Percentiles rank a stretch among this genome's conserved stretches.
These are phyloP conservation scores for Sialis fuliginosa DNA, from an alignment of 2,888 invertebrate genomes.

Conservation along the genomic window DNA sequence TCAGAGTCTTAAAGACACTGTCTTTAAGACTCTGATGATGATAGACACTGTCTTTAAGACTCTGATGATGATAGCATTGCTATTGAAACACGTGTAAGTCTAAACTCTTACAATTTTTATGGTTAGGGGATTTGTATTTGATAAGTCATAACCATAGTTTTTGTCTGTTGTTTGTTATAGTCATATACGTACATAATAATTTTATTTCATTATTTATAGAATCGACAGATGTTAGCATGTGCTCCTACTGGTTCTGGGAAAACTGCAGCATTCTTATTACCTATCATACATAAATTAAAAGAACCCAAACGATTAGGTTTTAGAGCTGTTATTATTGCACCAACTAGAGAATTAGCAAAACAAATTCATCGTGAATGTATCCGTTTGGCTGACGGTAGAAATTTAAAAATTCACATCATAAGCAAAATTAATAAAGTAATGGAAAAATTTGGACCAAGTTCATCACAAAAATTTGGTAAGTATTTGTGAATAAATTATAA, in stretches of 20 bases:
- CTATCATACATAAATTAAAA: conserved; percentile 61
- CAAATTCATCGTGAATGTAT: conserved; percentile 75
- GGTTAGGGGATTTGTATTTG: too few species aligned
- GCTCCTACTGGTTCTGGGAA: conserved; percentile 98
- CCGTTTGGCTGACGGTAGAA: conserved; percentile 53
- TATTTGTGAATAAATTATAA: background rate
- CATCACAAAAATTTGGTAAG: conserved; percentile 58
- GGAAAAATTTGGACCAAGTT: conserved; percentile 52
- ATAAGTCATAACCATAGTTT: too few species aligned
- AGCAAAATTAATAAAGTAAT: conserved; percentile 59
- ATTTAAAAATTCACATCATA: conserved; percentile 58
- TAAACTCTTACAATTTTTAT: too few species aligned
- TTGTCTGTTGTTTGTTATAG: too few species aligned
- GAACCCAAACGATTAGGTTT: conserved; percentile 57
- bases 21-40: too few species aligned
- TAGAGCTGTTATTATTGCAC: conserved; percentile 75
- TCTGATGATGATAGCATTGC: too few species aligned
- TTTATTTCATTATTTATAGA: conserved; percentile 24
- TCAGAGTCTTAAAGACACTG: too few species aligned
- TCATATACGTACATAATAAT: conserved; percentile 4
- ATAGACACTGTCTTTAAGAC: too few species aligned
- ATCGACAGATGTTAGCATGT: conserved; percentile 74
- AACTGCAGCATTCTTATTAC: conserved; percentile 85
- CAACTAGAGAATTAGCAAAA: conserved; percentile 84
- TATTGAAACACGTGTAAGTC: too few species aligned